phyloP scores from a whole-genome alignment of 2,113 vertebrate genomes.

The Oryzias melastigma region DNA sequence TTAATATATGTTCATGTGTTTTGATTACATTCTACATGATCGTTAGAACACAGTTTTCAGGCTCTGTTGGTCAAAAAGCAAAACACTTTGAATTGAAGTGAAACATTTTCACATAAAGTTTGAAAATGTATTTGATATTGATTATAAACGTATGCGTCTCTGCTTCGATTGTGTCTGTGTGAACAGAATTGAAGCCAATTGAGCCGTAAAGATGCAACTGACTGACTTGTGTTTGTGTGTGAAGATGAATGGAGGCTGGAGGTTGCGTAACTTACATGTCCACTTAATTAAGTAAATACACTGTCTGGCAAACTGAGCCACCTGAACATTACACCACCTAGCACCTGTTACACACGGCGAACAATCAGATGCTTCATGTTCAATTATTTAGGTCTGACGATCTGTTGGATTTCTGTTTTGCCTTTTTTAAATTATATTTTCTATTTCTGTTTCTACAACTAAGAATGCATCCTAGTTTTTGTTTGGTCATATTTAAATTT shows the following conservation, averaged over 20 bases:
- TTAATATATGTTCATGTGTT: too few relatives aligned
- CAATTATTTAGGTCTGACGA: constrained; percentile 56
- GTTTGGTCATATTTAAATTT: not conserved
- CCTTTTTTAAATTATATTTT: not conserved
- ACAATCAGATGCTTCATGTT: constrained; percentile 54
- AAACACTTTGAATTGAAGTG: too few relatives aligned
- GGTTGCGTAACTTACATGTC: constrained; percentile 40
- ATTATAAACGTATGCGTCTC: too few relatives aligned
- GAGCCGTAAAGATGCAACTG: too few relatives aligned
- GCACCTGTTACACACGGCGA: constrained; percentile 38
- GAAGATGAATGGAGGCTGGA: constrained; percentile 9
- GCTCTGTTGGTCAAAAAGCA: too few relatives aligned
- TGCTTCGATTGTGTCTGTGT: too few relatives aligned
- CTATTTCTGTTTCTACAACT: not conserved
- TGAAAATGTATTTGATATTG: too few relatives aligned
- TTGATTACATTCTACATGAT: too few relatives aligned
- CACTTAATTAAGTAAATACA: constrained; percentile 67
- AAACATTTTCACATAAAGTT: too few relatives aligned
- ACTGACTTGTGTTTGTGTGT: constrained; percentile 5
- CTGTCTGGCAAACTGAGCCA: constrained; percentile 53
- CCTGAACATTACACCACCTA: constrained; percentile 61
- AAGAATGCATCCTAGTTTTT: not conserved
- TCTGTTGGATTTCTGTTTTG: constrained; percentile 34
- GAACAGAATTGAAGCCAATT: too few relatives aligned
- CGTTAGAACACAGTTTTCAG: too few relatives aligned